Evolutionary conservation across 1,140 invertebrate species (phyloP).

Genomic region (Eupeodes corollae): DNA sequence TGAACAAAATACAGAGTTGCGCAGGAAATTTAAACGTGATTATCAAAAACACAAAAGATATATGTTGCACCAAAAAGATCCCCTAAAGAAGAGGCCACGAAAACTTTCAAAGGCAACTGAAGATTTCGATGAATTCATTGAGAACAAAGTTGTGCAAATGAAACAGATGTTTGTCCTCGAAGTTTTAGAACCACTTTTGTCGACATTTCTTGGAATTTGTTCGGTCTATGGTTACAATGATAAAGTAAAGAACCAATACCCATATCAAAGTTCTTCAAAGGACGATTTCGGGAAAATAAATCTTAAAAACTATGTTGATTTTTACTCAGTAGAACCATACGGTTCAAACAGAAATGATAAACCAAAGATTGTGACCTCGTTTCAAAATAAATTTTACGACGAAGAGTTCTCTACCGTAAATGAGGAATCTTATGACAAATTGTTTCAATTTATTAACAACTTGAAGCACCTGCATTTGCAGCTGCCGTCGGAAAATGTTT

Average conservation of each 20-base stretch:
- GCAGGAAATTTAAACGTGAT: too few relatives aligned
- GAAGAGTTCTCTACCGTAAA: conserved; percentile 70
- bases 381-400: conserved; percentile 84
- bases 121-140: conserved; percentile 83
- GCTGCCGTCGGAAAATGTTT: too few relatives aligned
- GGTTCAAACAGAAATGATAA: conserved; percentile 4
- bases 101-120: conserved; percentile 79
- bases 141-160: conserved; percentile 74
- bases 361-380: conserved; percentile 40
- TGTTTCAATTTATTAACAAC: too few relatives aligned
- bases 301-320: conserved; percentile 60
- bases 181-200: conserved; percentile 77
- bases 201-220: conserved; percentile 59
- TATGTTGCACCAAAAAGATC: conserved; percentile 6
- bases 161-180: conserved; percentile 70
- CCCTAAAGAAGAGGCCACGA: conserved; percentile 53
- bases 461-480: too few relatives aligned
- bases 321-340: conserved; percentile 67
- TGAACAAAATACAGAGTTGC: too few relatives aligned
- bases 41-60: background rate
- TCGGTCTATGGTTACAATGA: conserved; percentile 47
- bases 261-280: too few relatives aligned
- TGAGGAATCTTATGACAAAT: too few relatives aligned
- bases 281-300: too few relatives aligned
- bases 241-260: background rate